Base-by-base conservation (phyloP, 1,140 invertebrate genomes). In the Aphelenchoides besseyi region DNA sequence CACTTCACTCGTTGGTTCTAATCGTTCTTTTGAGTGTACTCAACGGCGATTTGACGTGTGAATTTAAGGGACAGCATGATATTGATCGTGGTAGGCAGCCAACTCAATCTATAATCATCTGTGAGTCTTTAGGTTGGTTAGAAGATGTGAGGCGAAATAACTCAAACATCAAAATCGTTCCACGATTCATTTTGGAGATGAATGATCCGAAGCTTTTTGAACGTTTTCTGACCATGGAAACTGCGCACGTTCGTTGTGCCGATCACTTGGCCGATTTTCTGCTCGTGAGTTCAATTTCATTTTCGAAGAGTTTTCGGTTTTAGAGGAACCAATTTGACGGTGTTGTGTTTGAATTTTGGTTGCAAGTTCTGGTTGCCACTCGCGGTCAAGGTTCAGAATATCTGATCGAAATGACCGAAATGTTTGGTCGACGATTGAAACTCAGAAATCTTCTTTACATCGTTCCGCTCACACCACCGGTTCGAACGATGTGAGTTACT, bases 11-110 rank as follows among this genome's bases (percentile, higher is more conserved):
- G n/a, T n/a, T n/a, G n/a, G n/a, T n/a, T n/a, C n/a, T n/a, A n/a
- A n/a, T n/a, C n/a, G n/a, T n/a, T n/a, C n/a, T n/a, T n/a, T n/a
- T n/a, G n/a, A n/a, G n/a, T n/a, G n/a, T n/a, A n/a, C n/a, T n/a
- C n/a, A n/a, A n/a, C n/a, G n/a, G n/a, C n/a, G 88, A 87, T 84
- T 37, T 74, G 37, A 63, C 74, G 35, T 88, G 85, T 77, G 67
- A 77, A 18, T 85, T 89, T 32, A 84, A 85, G 66, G 88, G 88
- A 28, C 82, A 79, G 9, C 88, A 89, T 81, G 88, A 89, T 76
- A 84, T 88, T 37, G 81, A 83, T 57, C 73, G 70, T 61, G n/a
- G n/a, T n/a, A n/a, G n/a, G n/a, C n/a, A 74, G 80, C 79, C 55
- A n/a, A 0, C 16, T 57, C 48, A 0, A 74, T 72, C 41, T 37